A percentile compares a stretch with the other conserved stretches of the same genome.
phyloP scores from a whole-genome alignment of 2,888 invertebrate genomes.

The Nemotelus pantherinus region DNA sequence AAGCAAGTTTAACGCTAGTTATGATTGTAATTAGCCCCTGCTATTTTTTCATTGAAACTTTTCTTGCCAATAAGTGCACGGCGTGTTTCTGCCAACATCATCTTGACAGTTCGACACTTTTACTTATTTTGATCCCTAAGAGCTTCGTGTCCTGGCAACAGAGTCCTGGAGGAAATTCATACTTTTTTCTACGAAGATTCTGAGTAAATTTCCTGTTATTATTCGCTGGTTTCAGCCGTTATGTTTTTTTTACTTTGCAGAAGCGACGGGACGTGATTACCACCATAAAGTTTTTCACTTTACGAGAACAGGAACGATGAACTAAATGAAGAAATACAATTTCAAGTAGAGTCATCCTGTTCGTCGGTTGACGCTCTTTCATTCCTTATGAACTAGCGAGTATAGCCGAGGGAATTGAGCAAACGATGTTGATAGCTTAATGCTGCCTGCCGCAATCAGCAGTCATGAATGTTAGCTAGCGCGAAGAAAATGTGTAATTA shows the following conservation, averaged over 20 bases:
- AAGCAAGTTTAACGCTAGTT: background rate
- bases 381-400: no score
- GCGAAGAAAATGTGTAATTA: slow-evolving; percentile 1
- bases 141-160: no score
- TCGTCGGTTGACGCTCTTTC: no score
- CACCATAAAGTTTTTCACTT: background rate
- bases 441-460: background rate
- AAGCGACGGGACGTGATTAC: background rate
- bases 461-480: background rate
- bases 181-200: no score
- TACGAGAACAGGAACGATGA: background rate
- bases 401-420: background rate
- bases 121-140: no score
- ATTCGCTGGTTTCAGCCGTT: background rate
- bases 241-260: background rate
- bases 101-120: no score
- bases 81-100: no score
- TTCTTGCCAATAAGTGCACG: no score
- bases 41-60: background rate
- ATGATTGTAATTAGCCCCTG: slow-evolving; percentile 33
- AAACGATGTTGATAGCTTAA: background rate
- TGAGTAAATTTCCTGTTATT: background rate
- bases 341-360: no score
- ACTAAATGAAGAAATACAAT: background rate
- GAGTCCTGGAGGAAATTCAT: no score